Conservation (phyloP, 2,113 vertebrate genomes). For the Crocuta crocuta region DNA sequence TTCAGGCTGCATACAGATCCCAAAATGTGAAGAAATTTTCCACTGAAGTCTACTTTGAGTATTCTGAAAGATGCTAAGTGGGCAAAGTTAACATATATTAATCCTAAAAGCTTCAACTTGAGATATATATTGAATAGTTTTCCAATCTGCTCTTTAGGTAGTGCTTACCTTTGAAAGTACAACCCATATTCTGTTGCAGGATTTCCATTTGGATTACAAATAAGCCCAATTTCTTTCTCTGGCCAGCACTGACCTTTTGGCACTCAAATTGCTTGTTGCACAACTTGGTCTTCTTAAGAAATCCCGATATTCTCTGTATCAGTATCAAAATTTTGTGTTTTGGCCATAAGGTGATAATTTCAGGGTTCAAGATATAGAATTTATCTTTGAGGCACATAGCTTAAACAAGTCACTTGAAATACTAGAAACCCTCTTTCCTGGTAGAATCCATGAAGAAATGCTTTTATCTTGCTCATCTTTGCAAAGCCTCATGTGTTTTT, state of each 20-base stretch:
- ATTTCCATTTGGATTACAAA: constrained; percentile 30
- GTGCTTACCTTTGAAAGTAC: not conserved
- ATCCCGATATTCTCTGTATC: not conserved
- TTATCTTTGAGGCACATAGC: not conserved
- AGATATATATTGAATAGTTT: not conserved
- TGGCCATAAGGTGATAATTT: not conserved
- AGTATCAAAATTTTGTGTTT: not conserved
- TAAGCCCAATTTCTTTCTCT: constrained; percentile 3
- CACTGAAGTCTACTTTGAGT: constrained; percentile 15
- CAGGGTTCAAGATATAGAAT: not conserved
- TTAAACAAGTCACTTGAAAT: not conserved
- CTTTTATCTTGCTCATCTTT: not conserved
- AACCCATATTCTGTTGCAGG: not conserved
- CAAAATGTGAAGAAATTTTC: constrained; percentile 41
- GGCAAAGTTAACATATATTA: not conserved
- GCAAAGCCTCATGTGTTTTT: not conserved
- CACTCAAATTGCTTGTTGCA: not conserved
- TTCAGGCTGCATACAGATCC: not conserved
- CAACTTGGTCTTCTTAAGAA: not conserved
- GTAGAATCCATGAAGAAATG: not conserved
- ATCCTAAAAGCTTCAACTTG: not conserved
- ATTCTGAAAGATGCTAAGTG: constrained; percentile 40
- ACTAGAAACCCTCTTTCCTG: not conserved
- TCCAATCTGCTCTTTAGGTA: not conserved
- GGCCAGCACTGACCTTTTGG: not conserved